Evolutionary conservation across 1,140 invertebrate genomes (phyloP), one percentile per base, ranked within the genome.

Genomic region (Euura saliciscinereae): DNA sequence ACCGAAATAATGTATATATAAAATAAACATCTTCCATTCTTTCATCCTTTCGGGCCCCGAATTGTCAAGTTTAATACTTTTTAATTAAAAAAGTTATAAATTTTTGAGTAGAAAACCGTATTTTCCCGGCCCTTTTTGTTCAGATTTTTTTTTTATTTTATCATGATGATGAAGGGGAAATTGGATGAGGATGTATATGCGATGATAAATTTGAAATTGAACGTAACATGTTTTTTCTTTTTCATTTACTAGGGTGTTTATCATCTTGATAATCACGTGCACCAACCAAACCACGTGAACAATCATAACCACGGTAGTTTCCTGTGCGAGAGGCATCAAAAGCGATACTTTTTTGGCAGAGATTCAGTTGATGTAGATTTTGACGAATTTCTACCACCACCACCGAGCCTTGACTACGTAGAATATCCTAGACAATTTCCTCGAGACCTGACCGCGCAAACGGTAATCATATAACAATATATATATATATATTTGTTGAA

Each of bases 401-500:
- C 82, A 0, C 82, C 85, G 0, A 81, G 82, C 70, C 74, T 83
- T 44, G 84, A 84, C 69, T 84, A 84, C 71, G 83, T 85, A 72
- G 82, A 86, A 59, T 87, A 83, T 76, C 75, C 84, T 28, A 75
- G 83, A 78, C 79, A 83, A 73, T 81, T 89, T 72, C 86, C 89
- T 42, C 82, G 88, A 28, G 86, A 89, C 75, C 78, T 87, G 42
- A 89, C 89, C 43, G 87, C 87, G 70, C 87, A 90, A 77, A 89
- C 90, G 84, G 85, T 87, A 77, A 71, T 71, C 45, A 65, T 44
- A 46, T 44, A 11, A 44, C 10, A 69, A 2, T n/a, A n/a, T n/a
- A n/a, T 51, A 66, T 71, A 13, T 42, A 7, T 7, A 67, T 67
- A 65, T 8, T 71, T 75, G 65, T 71, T 59, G n/a, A n/a, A 65